Evolutionary conservation across 2,797 vertebrate species (phyloP), one percentile per base, ranked within the genome.

Genomic region (Adrianichthys oophorus): DNA sequence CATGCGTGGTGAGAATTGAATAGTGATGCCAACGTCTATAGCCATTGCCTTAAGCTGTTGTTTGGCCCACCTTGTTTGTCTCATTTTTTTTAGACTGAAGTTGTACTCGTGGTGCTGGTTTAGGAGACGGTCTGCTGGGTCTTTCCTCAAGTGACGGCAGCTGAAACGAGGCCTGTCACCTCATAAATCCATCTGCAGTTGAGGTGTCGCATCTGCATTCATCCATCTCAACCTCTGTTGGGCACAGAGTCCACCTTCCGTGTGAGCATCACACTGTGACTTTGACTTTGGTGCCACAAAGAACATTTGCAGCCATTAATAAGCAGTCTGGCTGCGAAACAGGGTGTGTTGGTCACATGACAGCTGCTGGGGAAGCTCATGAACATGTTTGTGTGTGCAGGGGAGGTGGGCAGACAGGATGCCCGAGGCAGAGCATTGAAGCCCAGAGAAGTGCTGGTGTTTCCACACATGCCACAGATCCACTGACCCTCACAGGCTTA

Each of bases 401-500:
- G 23, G 17, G 48, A 58, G 49, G 68, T 29, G 56, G 52, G 54
- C 58, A 59, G 65, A 62, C 65, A 61, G 61, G 79, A 65, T 3
- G 77, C 80, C 79, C 56, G 61, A 82, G 79, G 78, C 72, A 7
- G 52, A 65, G 66, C 63, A 58, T 45, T 67, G 65, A 65, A 71
- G 77, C 79, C 32, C 65, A 73, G 70, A 69, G 69, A 66, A 51
- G 59, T 52, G 57, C 78, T 80, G 81, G 70, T 85, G 82, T 83
- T 87, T 88, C 81, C 82, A 88, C 87, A 82, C 85, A 88, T 89
- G 79, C 84, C 87, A 66, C 84, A 77, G 76, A 84, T 70, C 53
- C 79, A 76, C 72, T 89, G 87, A 90, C 85, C 88, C 86, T 79
- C 52, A 76, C 77, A 59, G 59, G 76, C 78, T 63, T 87, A 89